Evolutionary conservation across 2,797 vertebrate species (phyloP).

Genomic region (Epinephelus awoara): DNA sequence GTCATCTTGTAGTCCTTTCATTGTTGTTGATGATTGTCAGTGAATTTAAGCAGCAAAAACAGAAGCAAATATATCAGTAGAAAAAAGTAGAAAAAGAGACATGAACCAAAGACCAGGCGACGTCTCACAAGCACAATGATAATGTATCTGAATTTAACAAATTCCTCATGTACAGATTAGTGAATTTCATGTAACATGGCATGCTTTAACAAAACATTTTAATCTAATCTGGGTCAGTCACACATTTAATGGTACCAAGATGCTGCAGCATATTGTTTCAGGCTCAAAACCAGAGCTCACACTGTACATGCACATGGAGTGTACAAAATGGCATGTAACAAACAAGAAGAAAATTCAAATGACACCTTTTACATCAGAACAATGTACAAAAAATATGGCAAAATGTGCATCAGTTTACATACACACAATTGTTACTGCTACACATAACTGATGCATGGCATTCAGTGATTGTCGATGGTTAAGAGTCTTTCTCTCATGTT

Average conservation of each 20-base stretch:
- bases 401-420: constrained; percentile 3
- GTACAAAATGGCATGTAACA: background rate
- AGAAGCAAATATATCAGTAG: constrained; percentile 21
- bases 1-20: background rate
- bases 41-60: constrained; percentile 21
- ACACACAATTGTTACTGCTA: no score
- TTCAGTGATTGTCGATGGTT: constrained; percentile 2
- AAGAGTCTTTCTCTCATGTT: background rate
- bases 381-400: background rate
- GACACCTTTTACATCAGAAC: background rate
- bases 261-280: constrained; percentile 19
- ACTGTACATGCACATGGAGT: constrained; percentile 23
- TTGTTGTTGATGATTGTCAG: constrained; percentile 2
- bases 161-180: background rate
- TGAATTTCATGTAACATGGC: background rate
- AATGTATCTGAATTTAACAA: constrained; percentile 2
- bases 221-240: constrained; percentile 29
- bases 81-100: constrained; percentile 50
- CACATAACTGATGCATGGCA: constrained; percentile 16
- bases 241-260: constrained; percentile 6
- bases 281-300: constrained; percentile 20
- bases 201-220: constrained; percentile 3
- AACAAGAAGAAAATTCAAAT: background rate
- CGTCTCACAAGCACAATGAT: background rate
- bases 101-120: constrained; percentile 1